Evolutionary conservation across 2,888 invertebrate species (phyloP).

Genomic region (Metallyticus violacea): DNA sequence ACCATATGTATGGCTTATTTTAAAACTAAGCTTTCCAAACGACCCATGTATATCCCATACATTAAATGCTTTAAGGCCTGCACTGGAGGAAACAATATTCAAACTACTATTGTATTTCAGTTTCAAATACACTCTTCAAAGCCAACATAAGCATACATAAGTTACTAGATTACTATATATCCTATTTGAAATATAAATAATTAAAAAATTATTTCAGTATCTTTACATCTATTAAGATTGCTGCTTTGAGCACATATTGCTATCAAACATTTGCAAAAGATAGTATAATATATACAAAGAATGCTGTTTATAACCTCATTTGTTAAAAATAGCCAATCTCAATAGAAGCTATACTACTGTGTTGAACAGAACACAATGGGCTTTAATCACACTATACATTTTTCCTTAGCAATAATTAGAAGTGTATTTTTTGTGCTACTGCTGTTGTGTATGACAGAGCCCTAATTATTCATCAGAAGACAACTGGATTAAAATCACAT

Average conservation of each 20-base stretch:
- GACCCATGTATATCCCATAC: background rate
- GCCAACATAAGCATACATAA: background rate
- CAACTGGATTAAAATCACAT: background rate
- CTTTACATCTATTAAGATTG: background rate
- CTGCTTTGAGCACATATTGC: background rate
- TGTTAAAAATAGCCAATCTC: background rate
- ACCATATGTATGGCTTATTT: too few relatives aligned
- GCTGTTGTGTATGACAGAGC: background rate
- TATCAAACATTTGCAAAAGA: background rate
- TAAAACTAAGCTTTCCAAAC: too few relatives aligned
- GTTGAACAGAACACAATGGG: background rate
- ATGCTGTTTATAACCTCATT: background rate
- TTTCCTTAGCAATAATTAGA: background rate
- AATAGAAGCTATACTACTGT: background rate
- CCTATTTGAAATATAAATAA: background rate
- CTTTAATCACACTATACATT: background rate
- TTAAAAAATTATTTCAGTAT: background rate
- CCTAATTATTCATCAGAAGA: background rate
- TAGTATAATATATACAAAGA: background rate
- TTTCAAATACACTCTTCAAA: background rate
- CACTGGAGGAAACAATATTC: background rate
- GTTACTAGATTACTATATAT: background rate
- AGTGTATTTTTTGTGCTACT: background rate
- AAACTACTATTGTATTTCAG: background rate
- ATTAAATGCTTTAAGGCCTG: background rate